Evolutionary conservation across 2,113 vertebrate genomes (phyloP), one percentile per base, ranked within the genome.

Genomic region (Podarcis cretensis): DNA sequence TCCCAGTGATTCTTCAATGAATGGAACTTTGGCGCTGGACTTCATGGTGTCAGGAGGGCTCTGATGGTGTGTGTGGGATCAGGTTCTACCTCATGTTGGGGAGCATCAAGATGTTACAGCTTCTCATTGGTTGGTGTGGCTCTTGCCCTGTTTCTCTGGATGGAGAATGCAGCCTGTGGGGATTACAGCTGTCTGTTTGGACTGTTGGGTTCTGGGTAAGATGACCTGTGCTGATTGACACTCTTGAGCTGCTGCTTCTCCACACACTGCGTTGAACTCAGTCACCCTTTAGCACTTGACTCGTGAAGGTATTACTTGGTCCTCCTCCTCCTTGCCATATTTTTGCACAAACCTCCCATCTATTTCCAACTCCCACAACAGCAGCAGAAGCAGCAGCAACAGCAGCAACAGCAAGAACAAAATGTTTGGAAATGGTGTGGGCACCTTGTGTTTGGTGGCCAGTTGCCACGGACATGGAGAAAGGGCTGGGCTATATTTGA

Each of bases 121-220:
- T 21, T 9, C 82, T 77, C 13, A 40, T 35, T 83, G 89, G 69
- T 7, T 82, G 20, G 5, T 69, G 18, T 16, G 23, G n/a, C 63
- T 63, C 43, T 32, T 80, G 32, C 35, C 7, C 37, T 23, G 14
- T n/a, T 83, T 83, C 86, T 1, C 0, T 23, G 91, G 59, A 74
- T 85, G 0, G 88, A 93, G 90, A 93, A 96, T 3, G 89, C 0
- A 30, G 96, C 95, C 35, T 85, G 83, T 0, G 54, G 91, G 1
- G 96, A 95, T 6, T 7, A 75, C 16, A n/a, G n/a, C n/a, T n/a
- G n/a, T n/a, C n/a, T 18, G 59, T 63, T 18, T 59, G 57, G 57
- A 63, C 40, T 40, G 18, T 25, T 40, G 27, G 75, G 21, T 14
- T 27, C 43, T 48, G 10, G 48, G 43, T 48, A 43, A 30, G 43